Base-by-base conservation (phyloP, 1,140 invertebrate species). In the Hylyphantes graminicola region DNA sequence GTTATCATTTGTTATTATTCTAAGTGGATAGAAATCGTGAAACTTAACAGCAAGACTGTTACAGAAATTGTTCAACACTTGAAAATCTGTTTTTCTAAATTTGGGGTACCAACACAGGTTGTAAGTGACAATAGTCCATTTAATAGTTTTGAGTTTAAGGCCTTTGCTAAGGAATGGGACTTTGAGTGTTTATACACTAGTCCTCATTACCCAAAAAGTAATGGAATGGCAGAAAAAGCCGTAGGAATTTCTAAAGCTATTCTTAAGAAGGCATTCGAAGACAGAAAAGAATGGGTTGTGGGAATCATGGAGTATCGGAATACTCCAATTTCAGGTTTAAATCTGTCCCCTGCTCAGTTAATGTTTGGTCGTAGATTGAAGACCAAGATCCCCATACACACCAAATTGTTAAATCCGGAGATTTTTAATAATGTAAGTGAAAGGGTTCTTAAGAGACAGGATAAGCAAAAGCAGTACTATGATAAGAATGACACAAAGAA, bases 261-360 rank as follows among this genome's bases (percentile, higher is more conserved):
- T 7, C 55, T 67, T 68, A 80, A 68, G 12, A 80, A 80, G 53
- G 64, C 63, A 48, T 15, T 48, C 17, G 51, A 79, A 19, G 64
- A 80, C 12, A 35, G 50, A n/a, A 67, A 68, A 55, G 21, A 17
- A 21, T 15, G 15, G n/a, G 51, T 17, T 17, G 59, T 51, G 53
- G 76, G n/a, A 10, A 21, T 80, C 2, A 51, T 80, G 63, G 77
- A 80, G 55, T 80, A 70, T 68, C 67, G 77, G 15, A 80, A 80
- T 21, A 55, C 15, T 55, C 63, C 51, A 11, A 68, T 70, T 48
- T 65, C 75, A 64, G 59, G 59, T 3, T 17, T 64, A 12, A 50
- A 48, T 64, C 64, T 77, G 64, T 64, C 61, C 51, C 35, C 57
- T 64, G 59, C 75, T n/a, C 48, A 64, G 6, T 13, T 64, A 15